Conservation (phyloP, 2,888 invertebrate species). For the Celastrina argiolus region DNA sequence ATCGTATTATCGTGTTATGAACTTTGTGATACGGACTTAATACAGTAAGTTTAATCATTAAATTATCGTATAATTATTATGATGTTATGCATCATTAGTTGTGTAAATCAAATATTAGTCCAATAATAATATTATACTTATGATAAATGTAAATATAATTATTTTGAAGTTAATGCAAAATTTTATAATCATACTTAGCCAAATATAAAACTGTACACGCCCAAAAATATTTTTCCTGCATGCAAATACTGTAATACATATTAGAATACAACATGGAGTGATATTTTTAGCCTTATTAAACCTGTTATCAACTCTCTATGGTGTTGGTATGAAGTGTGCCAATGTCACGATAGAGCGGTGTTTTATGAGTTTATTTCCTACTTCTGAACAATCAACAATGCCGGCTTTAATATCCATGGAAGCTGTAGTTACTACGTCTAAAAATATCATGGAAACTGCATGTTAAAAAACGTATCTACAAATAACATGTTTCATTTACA, state of each 20-base stretch:
- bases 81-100: neutral
- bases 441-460: too few relatives aligned
- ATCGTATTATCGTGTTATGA: neutral
- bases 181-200: neutral
- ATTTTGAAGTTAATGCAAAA: neutral
- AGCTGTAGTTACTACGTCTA: neutral
- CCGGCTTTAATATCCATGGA: neutral
- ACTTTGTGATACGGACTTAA: neutral
- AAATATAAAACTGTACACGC: neutral
- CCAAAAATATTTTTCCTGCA: neutral
- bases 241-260: neutral
- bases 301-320: neutral
- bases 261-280: neutral
- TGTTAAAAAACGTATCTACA: too few relatives aligned
- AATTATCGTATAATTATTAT: neutral
- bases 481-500: too few relatives aligned
- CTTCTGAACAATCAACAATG: neutral
- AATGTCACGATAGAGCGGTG: neutral
- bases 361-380: neutral
- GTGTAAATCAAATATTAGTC: neutral
- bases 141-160: too few relatives aligned
- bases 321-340: neutral
- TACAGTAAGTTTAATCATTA: neutral
- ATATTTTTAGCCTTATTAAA: neutral
- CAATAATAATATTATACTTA: too few relatives aligned